These are phyloP conservation scores for Turritopsis rubra DNA, from an alignment of 30 jellyfish, hydroid and myxozoan species.

Conservation along the genomic window DNA sequence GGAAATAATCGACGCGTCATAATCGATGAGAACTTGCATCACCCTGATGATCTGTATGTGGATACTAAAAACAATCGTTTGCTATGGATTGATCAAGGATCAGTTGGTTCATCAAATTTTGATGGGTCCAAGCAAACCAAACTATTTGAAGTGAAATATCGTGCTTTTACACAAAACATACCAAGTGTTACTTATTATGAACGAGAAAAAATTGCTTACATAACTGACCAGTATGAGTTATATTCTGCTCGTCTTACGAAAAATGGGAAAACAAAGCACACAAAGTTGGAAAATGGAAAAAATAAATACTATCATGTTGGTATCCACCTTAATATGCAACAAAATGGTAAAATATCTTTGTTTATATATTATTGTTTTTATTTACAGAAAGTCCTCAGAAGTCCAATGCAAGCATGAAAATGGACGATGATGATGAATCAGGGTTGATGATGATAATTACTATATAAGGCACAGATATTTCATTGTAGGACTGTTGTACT, in stretches of 20 bases:
- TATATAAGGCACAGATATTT: no score
- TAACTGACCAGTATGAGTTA: neutral
- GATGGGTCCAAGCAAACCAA: neutral
- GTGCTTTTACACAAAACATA: neutral
- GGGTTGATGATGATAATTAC: no score
- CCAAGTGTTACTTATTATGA: conserved; percentile 7
- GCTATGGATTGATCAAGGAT: neutral
- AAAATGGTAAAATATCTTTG: neutral
- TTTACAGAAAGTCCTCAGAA: no score
- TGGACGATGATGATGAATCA: neutral
- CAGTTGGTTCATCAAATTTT: neutral
- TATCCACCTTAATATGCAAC: neutral
- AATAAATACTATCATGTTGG: neutral
- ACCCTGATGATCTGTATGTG: neutral
- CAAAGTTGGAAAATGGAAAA: neutral
- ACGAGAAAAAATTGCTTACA: neutral
- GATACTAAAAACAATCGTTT: neutral
- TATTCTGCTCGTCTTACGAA: neutral
- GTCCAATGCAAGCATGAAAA: neutral
- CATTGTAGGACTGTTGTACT: no score
- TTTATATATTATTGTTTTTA: no score
- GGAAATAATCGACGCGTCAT: neutral
- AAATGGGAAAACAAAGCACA: neutral
- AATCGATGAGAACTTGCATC: neutral
- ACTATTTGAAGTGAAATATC: neutral